Base-by-base conservation (phyloP, 2,888 invertebrate species). In the Philaethria dido region DNA sequence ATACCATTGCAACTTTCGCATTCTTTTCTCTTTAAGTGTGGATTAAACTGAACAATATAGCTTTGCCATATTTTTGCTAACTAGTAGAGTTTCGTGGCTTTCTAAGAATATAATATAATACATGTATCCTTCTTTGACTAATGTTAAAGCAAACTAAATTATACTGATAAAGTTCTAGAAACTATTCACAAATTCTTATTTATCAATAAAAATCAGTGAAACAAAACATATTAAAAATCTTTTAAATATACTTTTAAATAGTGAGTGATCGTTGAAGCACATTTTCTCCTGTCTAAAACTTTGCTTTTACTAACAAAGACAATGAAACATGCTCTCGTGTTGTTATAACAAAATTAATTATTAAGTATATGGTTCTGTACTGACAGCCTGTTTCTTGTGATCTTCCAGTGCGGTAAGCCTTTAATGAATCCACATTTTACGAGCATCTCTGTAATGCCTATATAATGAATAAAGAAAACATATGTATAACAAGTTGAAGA, bases 291-390 rank as follows among this genome's bases (percentile, higher is more conserved):
- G 45, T 25, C 22, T 33, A n/a, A 64, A 57, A 57, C 64, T 64
- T 63, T 44, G 44, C 45, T 47, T 57, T 64, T 57, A 59, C 48
- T 64, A 59, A 57, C 25, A 47, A 64, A 39, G 45, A 20, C 48
- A 48, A 48, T 48, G 25, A 42, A 64, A 44, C 13, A 14, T 44
- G 45, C 11, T 64, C 57, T 22, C 18, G 25, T 57, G 25, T 63
- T 59, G 47, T 5, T 59, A 48, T 59, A 57, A 64, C 59, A 50
- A 64, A 64, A 25, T 64, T 57, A 48, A 64, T 64, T 64, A 64
- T 22, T 33, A 22, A 64, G 64, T 57, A 16, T 64, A 57, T 48
- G 39, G 1, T 25, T 42, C 16, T 16, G n/a, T 9, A 44, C 42
- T 62, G 62, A 42, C 62, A 52, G 42, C 22, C 16, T 22, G 18